Evolutionary conservation across 2,888 invertebrate species (phyloP), one percentile per base, ranked within the genome.

Genomic region (Cryptocephalus primarius): DNA sequence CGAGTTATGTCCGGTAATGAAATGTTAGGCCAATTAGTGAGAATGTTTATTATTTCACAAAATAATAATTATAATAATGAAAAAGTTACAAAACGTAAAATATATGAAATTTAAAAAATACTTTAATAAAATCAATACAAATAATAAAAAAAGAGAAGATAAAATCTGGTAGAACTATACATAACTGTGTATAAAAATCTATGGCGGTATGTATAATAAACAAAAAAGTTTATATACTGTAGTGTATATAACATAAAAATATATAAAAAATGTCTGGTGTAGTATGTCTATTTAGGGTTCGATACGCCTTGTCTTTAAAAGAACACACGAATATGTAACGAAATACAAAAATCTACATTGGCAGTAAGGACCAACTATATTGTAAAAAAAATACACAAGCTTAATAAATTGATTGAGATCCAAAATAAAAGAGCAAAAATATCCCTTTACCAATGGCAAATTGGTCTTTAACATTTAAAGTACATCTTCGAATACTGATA

Each of bases 141-240:
- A 67, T 63, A 65, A 63, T 62, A 65, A 66, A 63, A 63, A 64
- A 62, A 63, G 61, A 63, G 58, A 61, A 64, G 61, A 68, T 68
- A 68, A 68, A 68, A 68, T 68, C 66, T 68, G 65, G 58, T 67
- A 67, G 58, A 68, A 65, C 67, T 69, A 69, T 68, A 68, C 66
- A 69, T 68, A 68, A 62, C 57, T 58, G 63, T 61, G 59, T 58
- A 61, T 56, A 64, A 58, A 60, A 60, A 59, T 57, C 63, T 65
- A 67, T 66, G 66, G 66, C 66, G 55, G 60, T 51, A 53, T 47
- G 49, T 47, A 49, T 48, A 51, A 51, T 48, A 48, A 51, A 48
- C 50, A 44, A 48, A 45, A 49, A 49, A 43, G 49, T 51, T 51
- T 43, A 47, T 48, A 46, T 39, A 42, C 32, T 42, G 48, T 40